Evolutionary conservation across 2,888 invertebrate genomes (phyloP).

Genomic region (Apocheima hispidaria): DNA sequence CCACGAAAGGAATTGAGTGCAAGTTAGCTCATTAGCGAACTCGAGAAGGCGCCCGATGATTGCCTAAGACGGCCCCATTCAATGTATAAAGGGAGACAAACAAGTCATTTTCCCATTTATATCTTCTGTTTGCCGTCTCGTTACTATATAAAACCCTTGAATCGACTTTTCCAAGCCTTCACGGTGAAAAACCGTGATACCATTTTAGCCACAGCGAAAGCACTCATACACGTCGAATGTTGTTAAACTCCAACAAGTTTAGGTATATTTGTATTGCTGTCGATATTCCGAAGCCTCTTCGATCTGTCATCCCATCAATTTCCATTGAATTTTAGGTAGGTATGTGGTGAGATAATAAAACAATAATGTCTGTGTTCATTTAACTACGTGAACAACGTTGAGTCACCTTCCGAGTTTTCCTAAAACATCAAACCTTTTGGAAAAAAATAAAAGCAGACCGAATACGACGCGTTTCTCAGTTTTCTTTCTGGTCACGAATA

Average conservation of each 20-base stretch:
- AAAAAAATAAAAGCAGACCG: constrained; percentile 1
- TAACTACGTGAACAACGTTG: background rate
- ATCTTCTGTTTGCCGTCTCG: constrained; percentile 57
- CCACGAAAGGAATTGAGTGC: constrained; percentile 31
- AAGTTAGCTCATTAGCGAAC: constrained; percentile 50
- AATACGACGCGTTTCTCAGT: background rate
- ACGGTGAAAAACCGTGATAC: constrained; percentile 45
- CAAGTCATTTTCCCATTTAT: constrained; percentile 63
- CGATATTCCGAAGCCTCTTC: background rate
- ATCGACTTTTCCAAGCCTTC: constrained; percentile 44
- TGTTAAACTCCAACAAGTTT: constrained; percentile 5
- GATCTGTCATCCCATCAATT: background rate
- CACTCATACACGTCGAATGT: constrained; percentile 19
- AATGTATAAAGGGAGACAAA: constrained; percentile 56
- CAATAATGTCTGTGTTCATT: background rate
- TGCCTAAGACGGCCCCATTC: constrained; percentile 45
- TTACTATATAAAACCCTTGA: constrained; percentile 51
- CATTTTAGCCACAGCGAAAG: constrained; percentile 47
- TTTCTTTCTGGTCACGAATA: constrained; percentile 25
- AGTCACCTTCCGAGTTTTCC: background rate
- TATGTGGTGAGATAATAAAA: background rate
- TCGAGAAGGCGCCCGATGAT: constrained; percentile 38
- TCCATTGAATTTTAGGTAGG: background rate
- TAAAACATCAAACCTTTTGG: constrained; percentile 7
- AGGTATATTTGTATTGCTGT: constrained; percentile 13